Evolutionary conservation across 2,797 vertebrate genomes (phyloP).

Genomic region (Crossoptilon crossoptilon): DNA sequence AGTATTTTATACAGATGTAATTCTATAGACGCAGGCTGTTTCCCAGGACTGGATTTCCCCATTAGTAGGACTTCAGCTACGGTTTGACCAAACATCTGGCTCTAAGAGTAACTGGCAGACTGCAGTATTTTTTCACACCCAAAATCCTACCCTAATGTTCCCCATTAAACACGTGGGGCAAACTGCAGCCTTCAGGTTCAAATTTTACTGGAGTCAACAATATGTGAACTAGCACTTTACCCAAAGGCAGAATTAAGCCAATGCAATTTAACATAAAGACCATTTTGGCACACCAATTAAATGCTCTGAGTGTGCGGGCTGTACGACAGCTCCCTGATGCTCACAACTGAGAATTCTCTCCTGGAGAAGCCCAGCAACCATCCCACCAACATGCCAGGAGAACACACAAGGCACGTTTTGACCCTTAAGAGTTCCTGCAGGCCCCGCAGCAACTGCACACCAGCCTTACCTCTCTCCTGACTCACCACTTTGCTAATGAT

Average conservation of each 20-base stretch:
- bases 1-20: constrained; percentile 57
- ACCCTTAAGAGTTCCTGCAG: not conserved
- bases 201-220: constrained; percentile 24
- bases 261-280: not conserved
- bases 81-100: constrained; percentile 24
- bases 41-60: constrained; percentile 48
- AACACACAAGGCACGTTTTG: accelerated
- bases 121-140: constrained; percentile 12
- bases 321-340: not conserved
- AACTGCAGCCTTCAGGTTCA: constrained; percentile 17
- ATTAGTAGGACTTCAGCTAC: constrained; percentile 7
- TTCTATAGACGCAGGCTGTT: constrained; percentile 32
- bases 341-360: not conserved
- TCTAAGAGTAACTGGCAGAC: constrained; percentile 30
- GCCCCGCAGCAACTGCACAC: not conserved
- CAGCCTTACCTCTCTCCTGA: not conserved
- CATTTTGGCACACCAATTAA: not conserved
- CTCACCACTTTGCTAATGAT: not conserved
- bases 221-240: constrained; percentile 11
- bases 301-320: not conserved
- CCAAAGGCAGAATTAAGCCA: constrained; percentile 21
- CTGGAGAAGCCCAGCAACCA: not conserved
- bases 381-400: not conserved
- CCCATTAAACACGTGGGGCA: not conserved
- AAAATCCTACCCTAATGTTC: constrained; percentile 21